These are phyloP conservation scores for Melinaea marsaeus DNA, from an alignment of 2,888 invertebrate genomes.

Conservation along the genomic window DNA sequence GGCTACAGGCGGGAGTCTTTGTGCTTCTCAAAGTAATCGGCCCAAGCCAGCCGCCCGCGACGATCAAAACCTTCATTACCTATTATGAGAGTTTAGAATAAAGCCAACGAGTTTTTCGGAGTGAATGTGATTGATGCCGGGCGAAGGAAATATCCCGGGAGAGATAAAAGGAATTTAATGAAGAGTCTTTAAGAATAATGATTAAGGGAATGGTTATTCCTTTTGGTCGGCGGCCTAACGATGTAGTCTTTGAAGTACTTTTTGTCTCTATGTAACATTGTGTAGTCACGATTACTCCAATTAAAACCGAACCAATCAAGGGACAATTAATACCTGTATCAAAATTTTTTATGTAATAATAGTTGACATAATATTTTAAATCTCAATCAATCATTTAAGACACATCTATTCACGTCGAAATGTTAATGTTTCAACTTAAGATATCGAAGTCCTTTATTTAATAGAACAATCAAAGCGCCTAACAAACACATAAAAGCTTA, in stretches of 20 bases:
- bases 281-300: slow-evolving; percentile 60
- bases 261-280: slow-evolving; percentile 64
- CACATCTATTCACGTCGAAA: no score
- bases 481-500: slow-evolving; percentile 38
- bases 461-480: slow-evolving; percentile 36
- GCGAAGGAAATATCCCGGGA: slow-evolving; percentile 74
- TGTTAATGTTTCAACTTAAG: slow-evolving; percentile 1
- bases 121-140: slow-evolving; percentile 77
- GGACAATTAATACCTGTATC: neutral
- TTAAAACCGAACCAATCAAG: slow-evolving; percentile 39
- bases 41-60: slow-evolving; percentile 66
- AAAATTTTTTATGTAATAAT: neutral
- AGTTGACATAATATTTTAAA: neutral
- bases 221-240: slow-evolving; percentile 72
- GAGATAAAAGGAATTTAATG: slow-evolving; percentile 78
- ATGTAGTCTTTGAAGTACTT: slow-evolving; percentile 71
- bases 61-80: slow-evolving; percentile 76
- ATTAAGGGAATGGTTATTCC: slow-evolving; percentile 77
- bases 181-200: slow-evolving; percentile 78
- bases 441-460: slow-evolving; percentile 21
- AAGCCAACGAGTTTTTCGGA: slow-evolving; percentile 77
- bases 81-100: slow-evolving; percentile 79
- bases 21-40: slow-evolving; percentile 75
- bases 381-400: neutral
- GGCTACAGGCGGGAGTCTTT: slow-evolving; percentile 72